These are phyloP conservation scores for Acipenser oxyrinchus DNA, from an alignment of 2,797 vertebrate species.

Conservation along the genomic window DNA sequence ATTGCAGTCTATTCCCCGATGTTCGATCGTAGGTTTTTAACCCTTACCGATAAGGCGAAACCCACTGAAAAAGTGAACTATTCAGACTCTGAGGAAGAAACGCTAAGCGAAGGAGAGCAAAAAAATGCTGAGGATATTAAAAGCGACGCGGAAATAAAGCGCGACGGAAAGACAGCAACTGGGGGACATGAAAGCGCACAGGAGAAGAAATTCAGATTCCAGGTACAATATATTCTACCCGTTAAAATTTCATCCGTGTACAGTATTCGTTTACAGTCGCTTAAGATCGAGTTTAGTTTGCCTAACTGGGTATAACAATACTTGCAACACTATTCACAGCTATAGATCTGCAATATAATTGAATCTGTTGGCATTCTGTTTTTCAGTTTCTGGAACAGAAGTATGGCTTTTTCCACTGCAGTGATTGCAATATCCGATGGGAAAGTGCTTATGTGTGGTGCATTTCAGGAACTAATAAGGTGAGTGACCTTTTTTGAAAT, in stretches of 20 bases:
- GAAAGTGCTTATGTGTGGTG: constrained; percentile 97
- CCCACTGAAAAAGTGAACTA: neutral
- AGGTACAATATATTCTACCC: constrained; percentile 45
- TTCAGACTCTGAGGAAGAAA: accelerated
- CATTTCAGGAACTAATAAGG: constrained; percentile 90
- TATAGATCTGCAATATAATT: too few species aligned
- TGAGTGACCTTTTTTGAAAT: constrained; percentile 24
- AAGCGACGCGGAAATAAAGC: constrained; percentile 8
- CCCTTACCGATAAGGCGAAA: constrained; percentile 16
- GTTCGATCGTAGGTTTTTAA: constrained; percentile 42
- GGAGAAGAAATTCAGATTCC: constrained; percentile 47
- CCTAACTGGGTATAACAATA: neutral
- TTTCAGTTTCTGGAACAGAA: constrained; percentile 89
- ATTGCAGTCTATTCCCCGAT: constrained; percentile 64
- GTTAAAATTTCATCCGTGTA: too few species aligned
- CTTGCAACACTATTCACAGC: neutral
- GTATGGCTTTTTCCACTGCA: constrained; percentile 93
- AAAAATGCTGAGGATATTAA: neutral
- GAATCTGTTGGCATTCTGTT: neutral
- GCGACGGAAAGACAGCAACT: neutral
- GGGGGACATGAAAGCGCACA: constrained; percentile 1
- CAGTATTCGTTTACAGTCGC: neutral
- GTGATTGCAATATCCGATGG: constrained; percentile 88
- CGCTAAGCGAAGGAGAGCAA: neutral
- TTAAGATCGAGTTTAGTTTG: neutral